phyloP scores from a whole-genome alignment of 2,797 vertebrate genomes.

The Hemitrygon akajei region DNA sequence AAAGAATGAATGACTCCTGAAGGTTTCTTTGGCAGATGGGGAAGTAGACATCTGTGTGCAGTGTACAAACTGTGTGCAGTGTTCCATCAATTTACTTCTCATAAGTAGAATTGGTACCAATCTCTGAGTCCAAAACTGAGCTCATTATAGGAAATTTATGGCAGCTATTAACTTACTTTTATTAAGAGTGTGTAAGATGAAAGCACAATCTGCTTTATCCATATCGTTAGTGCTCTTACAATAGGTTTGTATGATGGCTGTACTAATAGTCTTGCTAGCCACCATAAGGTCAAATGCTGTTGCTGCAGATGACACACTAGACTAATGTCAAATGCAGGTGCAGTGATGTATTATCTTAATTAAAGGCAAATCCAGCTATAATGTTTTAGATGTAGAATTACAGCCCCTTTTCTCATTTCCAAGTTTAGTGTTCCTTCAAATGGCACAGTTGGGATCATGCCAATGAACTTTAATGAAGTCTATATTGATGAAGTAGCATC shows the following conservation, averaged over 20 bases:
- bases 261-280: background rate
- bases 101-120: background rate
- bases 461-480: background rate
- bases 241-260: background rate
- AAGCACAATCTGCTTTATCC: background rate
- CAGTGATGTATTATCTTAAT: background rate
- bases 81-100: background rate
- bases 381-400: background rate
- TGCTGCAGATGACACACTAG: background rate
- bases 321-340: background rate
- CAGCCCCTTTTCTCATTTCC: background rate
- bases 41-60: conserved; percentile 29
- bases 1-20: conserved; percentile 17
- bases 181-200: background rate
- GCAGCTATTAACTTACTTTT: background rate
- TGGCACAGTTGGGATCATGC: background rate
- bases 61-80: background rate
- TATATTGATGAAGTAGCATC: no score
- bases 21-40: conserved; percentile 10
- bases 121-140: background rate
- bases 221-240: background rate
- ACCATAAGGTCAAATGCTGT: background rate
- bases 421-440: background rate
- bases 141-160: background rate
- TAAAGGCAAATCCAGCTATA: background rate